A percentile compares a stretch with the other conserved stretches of the same genome.
These are phyloP conservation scores for Cylloceria caligata DNA, from an alignment of 2,888 invertebrate genomes.

Conservation along the genomic window DNA sequence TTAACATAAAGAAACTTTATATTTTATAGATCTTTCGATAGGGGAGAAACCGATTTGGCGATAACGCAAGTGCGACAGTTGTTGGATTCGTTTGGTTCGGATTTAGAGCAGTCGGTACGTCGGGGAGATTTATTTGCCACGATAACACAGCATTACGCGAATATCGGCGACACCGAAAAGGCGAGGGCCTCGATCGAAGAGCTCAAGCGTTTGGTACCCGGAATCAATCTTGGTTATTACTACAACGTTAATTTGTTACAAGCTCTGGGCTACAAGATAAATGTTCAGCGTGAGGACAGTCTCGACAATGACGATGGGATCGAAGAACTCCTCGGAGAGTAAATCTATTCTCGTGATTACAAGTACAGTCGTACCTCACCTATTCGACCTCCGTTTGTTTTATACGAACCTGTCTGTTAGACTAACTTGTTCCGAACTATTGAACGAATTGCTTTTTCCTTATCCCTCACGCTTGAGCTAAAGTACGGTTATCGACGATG, in stretches of 20 bases:
- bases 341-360: conserved; percentile 47
- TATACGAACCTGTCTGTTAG: no score
- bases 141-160: conserved; percentile 81
- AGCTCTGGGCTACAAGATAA: conserved; percentile 80
- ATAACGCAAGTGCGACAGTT: conserved; percentile 87
- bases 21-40: conserved; percentile 87
- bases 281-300: conserved; percentile 77
- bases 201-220: conserved; percentile 81
- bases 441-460: no score
- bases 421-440: no score
- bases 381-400: no score
- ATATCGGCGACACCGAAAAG: conserved; percentile 79
- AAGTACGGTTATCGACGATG: no score
- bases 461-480: no score
- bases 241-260: conserved; percentile 80
- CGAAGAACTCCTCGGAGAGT: conserved; percentile 82
- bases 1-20: no score
- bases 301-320: conserved; percentile 82
- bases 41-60: conserved; percentile 86
- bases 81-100: conserved; percentile 82
- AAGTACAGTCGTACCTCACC: no score
- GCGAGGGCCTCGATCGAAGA: conserved; percentile 81
- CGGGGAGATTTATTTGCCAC: conserved; percentile 82
- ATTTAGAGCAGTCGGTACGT: conserved; percentile 81
- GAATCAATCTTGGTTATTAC: conserved; percentile 81